Evolutionary conservation across 2,888 invertebrate species (phyloP).

Genomic region (Acleris sparsana): DNA sequence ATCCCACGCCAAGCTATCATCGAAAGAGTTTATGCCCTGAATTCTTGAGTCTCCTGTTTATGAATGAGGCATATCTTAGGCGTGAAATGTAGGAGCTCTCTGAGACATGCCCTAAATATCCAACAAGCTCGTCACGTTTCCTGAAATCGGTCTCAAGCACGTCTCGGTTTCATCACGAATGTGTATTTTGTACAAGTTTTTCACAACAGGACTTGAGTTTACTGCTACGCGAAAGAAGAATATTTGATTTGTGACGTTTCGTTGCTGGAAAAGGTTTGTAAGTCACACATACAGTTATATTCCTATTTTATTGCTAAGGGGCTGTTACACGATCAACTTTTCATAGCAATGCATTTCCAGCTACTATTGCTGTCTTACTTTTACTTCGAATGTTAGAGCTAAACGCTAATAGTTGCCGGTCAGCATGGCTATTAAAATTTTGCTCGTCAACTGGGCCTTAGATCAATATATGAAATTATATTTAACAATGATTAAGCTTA

Average conservation of each 20-base stretch:
- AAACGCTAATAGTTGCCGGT: too few species aligned
- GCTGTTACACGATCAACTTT: too few species aligned
- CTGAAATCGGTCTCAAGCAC: conserved; percentile 26
- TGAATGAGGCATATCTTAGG: conserved; percentile 24
- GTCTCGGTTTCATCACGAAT: conserved; percentile 30
- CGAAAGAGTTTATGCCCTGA: neutral
- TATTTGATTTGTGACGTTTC: neutral
- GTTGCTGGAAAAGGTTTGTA: neutral
- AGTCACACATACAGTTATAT: neutral
- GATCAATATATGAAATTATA: too few species aligned
- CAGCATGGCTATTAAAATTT: too few species aligned
- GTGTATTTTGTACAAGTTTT: conserved; percentile 26
- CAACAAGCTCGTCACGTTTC: conserved; percentile 19
- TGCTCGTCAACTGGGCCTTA: too few species aligned
- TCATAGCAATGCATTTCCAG: too few species aligned
- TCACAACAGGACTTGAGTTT: conserved; percentile 1
- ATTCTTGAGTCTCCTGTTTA: conserved; percentile 14
- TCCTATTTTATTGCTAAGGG: too few species aligned
- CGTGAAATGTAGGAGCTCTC: conserved; percentile 22
- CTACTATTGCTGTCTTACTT: too few species aligned
- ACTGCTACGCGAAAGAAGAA: neutral
- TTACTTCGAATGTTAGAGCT: too few species aligned
- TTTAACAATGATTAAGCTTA: too few species aligned
- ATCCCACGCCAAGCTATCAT: neutral
- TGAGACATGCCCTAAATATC: conserved; percentile 23